Evolutionary conservation across 2,888 invertebrate species (phyloP).

Genomic region (Pediacus dermestoides): DNA sequence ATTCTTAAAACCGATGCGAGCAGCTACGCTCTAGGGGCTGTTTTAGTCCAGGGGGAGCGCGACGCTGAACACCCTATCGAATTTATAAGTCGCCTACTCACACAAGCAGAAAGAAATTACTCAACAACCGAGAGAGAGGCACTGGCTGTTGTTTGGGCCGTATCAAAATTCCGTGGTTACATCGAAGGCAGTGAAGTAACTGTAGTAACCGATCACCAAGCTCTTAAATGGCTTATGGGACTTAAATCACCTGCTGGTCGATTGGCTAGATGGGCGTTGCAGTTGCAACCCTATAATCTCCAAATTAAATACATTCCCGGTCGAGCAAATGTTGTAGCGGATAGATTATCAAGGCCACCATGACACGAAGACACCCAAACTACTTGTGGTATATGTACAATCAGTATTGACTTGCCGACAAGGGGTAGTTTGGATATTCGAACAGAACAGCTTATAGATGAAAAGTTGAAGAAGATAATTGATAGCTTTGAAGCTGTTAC

Average conservation of each 20-base stretch:
- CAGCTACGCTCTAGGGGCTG: constrained; percentile 26
- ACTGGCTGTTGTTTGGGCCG: constrained; percentile 33
- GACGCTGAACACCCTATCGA: constrained; percentile 23
- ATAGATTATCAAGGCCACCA: constrained; percentile 39
- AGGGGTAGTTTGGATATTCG: constrained; percentile 11
- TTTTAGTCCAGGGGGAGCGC: constrained; percentile 25
- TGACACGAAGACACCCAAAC: constrained; percentile 1
- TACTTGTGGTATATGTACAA: constrained; percentile 13
- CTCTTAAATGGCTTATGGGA: constrained; percentile 50
- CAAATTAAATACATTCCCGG: constrained; percentile 44
- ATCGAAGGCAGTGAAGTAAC: constrained; percentile 40
- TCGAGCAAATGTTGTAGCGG: constrained; percentile 42
- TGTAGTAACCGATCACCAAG: constrained; percentile 48
- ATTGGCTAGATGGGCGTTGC: constrained; percentile 47
- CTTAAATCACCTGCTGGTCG: constrained; percentile 46
- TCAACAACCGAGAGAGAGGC: constrained; percentile 24
- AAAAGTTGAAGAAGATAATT: constrained; percentile 25
- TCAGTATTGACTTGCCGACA: constrained; percentile 19
- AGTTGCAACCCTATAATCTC: constrained; percentile 42
- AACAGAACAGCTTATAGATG: constrained; percentile 21
- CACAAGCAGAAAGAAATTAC: constrained; percentile 26
- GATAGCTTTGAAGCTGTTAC: constrained; percentile 15
- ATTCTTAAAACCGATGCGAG: constrained; percentile 30
- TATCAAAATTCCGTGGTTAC: constrained; percentile 44
- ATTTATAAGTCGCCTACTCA: constrained; percentile 24